phyloP scores from a whole-genome alignment of 2,888 invertebrate species.

The Tenthredo scrophulariae region DNA sequence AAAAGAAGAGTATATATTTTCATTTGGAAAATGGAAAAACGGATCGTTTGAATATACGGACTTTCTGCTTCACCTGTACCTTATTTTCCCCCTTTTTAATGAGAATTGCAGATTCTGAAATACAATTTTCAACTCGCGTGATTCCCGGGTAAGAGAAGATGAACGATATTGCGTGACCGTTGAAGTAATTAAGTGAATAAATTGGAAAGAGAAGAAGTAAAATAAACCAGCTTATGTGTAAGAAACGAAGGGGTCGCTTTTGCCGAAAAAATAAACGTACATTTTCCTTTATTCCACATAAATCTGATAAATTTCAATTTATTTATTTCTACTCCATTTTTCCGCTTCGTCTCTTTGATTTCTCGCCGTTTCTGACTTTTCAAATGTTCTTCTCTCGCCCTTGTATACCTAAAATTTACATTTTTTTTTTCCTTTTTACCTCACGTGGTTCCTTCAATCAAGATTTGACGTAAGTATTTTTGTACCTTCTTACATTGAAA shows the following conservation, averaged over 20 bases:
- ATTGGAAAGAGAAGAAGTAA: constrained; percentile 14
- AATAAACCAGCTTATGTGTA: constrained; percentile 42
- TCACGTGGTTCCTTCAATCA: background rate
- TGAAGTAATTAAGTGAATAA: constrained; percentile 48
- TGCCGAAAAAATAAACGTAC: background rate
- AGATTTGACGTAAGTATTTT: background rate
- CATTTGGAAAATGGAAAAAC: background rate
- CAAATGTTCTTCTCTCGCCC: too few relatives aligned
- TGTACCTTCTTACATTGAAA: background rate
- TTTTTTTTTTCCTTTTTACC: background rate
- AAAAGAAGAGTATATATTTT: background rate
- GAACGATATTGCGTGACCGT: constrained; percentile 46
- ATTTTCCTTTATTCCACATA: background rate
- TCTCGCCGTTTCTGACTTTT: background rate
- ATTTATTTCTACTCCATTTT: background rate
- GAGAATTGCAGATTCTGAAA: constrained; percentile 30
- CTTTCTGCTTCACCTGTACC: constrained; percentile 27
- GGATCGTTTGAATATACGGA: background rate
- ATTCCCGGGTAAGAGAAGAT: constrained; percentile 36
- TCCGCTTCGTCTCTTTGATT: constrained; percentile 12
- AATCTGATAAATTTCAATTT: constrained; percentile 3
- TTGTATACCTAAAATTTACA: background rate
- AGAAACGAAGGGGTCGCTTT: constrained; percentile 9
- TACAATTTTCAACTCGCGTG: constrained; percentile 39
- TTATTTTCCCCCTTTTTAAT: background rate